Base-by-base conservation (phyloP, 2,113 vertebrate genomes). In the Oceanites oceanicus region DNA sequence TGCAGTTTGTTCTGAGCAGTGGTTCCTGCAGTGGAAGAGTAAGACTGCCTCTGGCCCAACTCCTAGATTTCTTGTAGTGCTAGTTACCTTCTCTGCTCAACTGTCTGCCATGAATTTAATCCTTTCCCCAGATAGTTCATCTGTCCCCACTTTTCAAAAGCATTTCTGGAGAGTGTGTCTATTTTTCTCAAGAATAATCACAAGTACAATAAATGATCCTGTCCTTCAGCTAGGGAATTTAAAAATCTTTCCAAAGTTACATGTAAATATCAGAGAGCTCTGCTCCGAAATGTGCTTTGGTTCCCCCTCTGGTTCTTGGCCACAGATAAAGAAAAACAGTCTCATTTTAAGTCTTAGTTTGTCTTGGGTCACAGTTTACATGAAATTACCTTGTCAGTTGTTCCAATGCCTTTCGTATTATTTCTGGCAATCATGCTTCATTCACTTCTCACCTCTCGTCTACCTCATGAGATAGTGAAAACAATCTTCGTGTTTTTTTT, bases 161-260 rank as follows among this genome's bases (percentile, higher is more conserved):
- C 44, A 49, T 81, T 96, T 80, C 91, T 94, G 73, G 73, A 94
- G 52, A 47, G 10, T 13, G 15, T 62, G 36, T 83, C 79, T 88
- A 76, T 81, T 96, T 96, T 92, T 71, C 61, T 84, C 15, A 86
- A 84, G 66, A 88, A 66, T 91, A 97, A 86, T 96, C 86, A 91
- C 82, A 88, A 87, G 49, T 75, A 78, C 38, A 86, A 76, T 55
- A 91, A 95, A 92, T 55, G 52, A 84, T 91, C 52, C 63, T 74
- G 79, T 92, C 83, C 61, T 89, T 86, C 79, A 84, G 72, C 66
- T 80, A 55, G 55, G 38, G 94, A 91, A 94, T 95, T 83, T 71
- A 58, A 92, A 86, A 95, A 70, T 38, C 59, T 12, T 84, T 96
- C 91, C 92, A 92, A 94, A 65, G 21, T 47, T 61, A 52, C 27